A percentile compares a stretch with the other conserved stretches of the same genome.
These are phyloP conservation scores for Rhadinocentrus ornatus DNA, from an alignment of 2,797 vertebrate species.

Conservation along the genomic window DNA sequence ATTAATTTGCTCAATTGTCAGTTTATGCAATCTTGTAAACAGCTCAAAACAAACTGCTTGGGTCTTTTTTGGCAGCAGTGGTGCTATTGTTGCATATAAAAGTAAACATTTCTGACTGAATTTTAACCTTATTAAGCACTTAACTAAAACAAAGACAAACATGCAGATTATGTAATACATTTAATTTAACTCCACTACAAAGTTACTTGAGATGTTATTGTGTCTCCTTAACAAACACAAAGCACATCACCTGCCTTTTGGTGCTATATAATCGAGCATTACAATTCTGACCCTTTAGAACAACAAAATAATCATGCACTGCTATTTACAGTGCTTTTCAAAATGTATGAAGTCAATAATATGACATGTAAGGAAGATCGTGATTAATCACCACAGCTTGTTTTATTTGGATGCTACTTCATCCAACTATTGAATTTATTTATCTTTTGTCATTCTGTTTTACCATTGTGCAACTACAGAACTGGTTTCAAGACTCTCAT, in stretches of 20 bases:
- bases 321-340: constrained; percentile 30
- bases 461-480: neutral
- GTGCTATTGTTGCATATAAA: constrained; percentile 36
- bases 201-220: constrained; percentile 1
- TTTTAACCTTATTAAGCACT: constrained; percentile 51
- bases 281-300: neutral
- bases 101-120: constrained; percentile 41
- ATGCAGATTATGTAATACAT: constrained; percentile 37
- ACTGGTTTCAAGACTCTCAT: neutral
- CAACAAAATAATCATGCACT: neutral
- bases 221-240: constrained; percentile 4
- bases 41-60: constrained; percentile 49
- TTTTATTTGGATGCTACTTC: constrained; percentile 12
- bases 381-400: constrained; percentile 27
- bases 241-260: constrained; percentile 8
- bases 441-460: neutral
- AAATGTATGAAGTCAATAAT: constrained; percentile 47
- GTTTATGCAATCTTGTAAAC: constrained; percentile 59
- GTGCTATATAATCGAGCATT: neutral
- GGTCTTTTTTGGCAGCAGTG: constrained; percentile 50
- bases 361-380: constrained; percentile 13
- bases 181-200: constrained; percentile 32
- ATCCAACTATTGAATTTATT: constrained; percentile 10
- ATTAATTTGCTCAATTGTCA: constrained; percentile 54
- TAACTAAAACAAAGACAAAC: constrained; percentile 54